These are phyloP conservation scores for Sialis fuliginosa DNA, from an alignment of 2,888 invertebrate species.

Conservation along the genomic window DNA sequence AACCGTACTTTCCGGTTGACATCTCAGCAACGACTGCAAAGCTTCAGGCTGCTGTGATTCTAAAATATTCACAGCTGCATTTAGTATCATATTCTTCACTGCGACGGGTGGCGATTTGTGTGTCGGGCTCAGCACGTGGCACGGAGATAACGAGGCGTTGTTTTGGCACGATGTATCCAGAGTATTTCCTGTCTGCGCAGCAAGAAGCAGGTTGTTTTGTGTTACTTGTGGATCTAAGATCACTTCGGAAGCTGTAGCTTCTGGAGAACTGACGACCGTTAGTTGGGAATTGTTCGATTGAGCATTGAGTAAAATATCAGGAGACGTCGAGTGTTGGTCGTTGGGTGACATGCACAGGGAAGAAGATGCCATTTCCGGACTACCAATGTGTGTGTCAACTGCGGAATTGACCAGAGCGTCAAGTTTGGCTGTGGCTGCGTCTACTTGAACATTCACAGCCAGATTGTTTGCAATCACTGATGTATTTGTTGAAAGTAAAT, in stretches of 20 bases:
- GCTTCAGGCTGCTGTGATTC: conserved; percentile 36
- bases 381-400: conserved; percentile 30
- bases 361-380: conserved; percentile 8
- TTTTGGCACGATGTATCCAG: conserved; percentile 14
- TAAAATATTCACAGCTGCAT: conserved; percentile 53
- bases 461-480: no score
- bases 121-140: conserved; percentile 17
- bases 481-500: no score
- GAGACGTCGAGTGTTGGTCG: not conserved
- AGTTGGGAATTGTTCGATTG: conserved; percentile 22
- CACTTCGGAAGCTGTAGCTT: conserved; percentile 31
- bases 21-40: conserved; percentile 27
- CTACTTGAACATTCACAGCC: no score
- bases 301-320: conserved; percentile 12
- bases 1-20: conserved; percentile 10
- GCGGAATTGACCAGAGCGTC: conserved; percentile 41
- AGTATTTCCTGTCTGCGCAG: conserved; percentile 9
- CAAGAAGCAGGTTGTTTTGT: conserved; percentile 15
- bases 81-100: conserved; percentile 57
- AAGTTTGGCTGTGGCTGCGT: conserved; percentile 24
- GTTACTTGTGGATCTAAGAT: conserved; percentile 34
- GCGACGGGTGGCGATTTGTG: conserved; percentile 38
- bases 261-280: conserved; percentile 3
- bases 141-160: conserved; percentile 16
- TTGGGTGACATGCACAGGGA: not conserved